A percentile compares a stretch with the other conserved stretches of the same genome.
phyloP scores from a whole-genome alignment of 2,113 vertebrate genomes.

The Ploceus nigricollis region DNA sequence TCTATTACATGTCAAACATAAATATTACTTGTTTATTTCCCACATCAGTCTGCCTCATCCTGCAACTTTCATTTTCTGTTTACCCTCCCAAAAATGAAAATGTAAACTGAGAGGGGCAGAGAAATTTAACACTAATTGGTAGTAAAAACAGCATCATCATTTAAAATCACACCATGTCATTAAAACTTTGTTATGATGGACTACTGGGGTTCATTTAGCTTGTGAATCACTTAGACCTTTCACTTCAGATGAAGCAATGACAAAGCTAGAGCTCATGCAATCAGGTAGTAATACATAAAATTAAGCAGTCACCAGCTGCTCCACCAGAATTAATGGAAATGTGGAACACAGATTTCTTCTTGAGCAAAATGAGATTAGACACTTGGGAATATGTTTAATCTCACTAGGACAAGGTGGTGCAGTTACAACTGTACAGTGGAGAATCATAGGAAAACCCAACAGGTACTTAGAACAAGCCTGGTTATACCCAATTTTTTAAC shows the following conservation, averaged over 20 bases:
- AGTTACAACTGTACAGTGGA: neutral
- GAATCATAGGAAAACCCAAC: slow-evolving; percentile 11
- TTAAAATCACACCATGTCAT: slow-evolving; percentile 11
- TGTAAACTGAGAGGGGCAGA: neutral
- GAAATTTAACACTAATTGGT: neutral
- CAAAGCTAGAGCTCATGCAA: slow-evolving; percentile 31
- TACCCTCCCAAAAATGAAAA: neutral
- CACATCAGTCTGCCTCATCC: neutral
- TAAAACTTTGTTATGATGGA: slow-evolving; percentile 44
- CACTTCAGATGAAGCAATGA: slow-evolving; percentile 35
- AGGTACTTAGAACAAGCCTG: neutral
- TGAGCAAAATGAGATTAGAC: slow-evolving; percentile 47
- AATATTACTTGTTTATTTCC: neutral
- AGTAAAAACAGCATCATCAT: neutral
- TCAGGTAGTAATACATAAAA: slow-evolving; percentile 47
- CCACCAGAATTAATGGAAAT: slow-evolving; percentile 31
- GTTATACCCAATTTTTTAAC: neutral
- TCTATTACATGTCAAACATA: neutral
- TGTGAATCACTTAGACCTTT: slow-evolving; percentile 45
- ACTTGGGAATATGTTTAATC: slow-evolving; percentile 38
- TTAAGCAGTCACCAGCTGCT: slow-evolving; percentile 60
- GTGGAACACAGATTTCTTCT: neutral
- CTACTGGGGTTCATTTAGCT: slow-evolving; percentile 24
- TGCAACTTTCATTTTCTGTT: neutral
- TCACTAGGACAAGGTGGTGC: neutral